Evolutionary conservation across 2,113 vertebrate genomes (phyloP), one percentile per base, ranked within the genome.

Genomic region (Sialia sialis): DNA sequence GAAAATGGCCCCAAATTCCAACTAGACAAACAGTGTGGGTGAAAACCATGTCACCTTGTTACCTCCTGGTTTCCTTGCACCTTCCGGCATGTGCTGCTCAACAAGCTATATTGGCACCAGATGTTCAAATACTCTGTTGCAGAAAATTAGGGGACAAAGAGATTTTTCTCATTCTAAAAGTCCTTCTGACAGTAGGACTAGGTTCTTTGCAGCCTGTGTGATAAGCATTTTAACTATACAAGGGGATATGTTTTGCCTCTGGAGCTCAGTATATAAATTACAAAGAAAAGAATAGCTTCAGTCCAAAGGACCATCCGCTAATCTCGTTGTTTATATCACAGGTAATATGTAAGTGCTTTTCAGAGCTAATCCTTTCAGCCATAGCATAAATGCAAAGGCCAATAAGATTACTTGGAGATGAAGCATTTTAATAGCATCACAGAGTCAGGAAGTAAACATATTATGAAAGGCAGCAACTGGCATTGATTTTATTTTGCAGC

Each of bases 401-500:
- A 90, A 78, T 75, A 10, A 63, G 88, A 93, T 84, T 81, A 95
- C 82, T 80, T 84, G 46, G 68, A 87, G 67, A 58, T 51, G 86
- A 87, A 90, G 67, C 64, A 49, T 58, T 95, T 96, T 84, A 93
- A 74, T 87, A 94, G 56, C 76, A 86, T 97, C 93, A 95, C 68
- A 89, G 64, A 96, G 60, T 76, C 59, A 72, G 90, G 94, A 93
- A 90, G 82, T 92, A 95, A 95, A 89, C 81, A 96, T 93, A 87
- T 95, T 81, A 87, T 75, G 88, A 93, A 92, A 95, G 68, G 63
- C 30, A 90, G 75, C n/a, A 88, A 95, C 43, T 83, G 79, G 56
- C 72, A 91, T 66, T 93, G 93, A 95, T 95, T 95, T 94, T 91
- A 55, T 94, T 89, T 87, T 86, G 48, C 68, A 94, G 55, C 63